Conservation (phyloP, 2,797 vertebrate genomes). For the Myotis findleyi region DNA sequence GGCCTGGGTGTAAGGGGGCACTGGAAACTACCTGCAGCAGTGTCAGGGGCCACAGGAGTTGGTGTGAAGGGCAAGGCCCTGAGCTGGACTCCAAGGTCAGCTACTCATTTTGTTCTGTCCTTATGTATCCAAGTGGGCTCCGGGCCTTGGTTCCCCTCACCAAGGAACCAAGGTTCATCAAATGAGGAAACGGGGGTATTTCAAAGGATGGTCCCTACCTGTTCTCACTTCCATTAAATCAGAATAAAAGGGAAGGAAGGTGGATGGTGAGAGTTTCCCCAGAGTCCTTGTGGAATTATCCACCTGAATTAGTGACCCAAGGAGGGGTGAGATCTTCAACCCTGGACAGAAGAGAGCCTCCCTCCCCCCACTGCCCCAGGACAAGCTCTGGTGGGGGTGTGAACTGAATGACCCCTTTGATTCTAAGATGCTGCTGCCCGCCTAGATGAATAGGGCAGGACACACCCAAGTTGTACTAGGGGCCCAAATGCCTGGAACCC, state of each 20-base stretch:
- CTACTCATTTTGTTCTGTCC: neutral
- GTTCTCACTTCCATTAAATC: constrained; percentile 6
- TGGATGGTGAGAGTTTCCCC: neutral
- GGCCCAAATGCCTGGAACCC: neutral
- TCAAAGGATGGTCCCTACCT: neutral
- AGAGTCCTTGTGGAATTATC: neutral
- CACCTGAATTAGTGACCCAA: neutral
- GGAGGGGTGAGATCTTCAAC: neutral
- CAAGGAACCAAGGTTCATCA: neutral
- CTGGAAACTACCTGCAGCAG: neutral
- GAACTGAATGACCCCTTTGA: neutral
- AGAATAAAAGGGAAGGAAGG: neutral
- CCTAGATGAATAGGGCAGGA: neutral
- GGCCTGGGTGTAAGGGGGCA: neutral
- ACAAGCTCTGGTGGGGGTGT: neutral
- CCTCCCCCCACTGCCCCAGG: neutral
- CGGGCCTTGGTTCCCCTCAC: neutral
- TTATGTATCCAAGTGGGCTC: neutral
- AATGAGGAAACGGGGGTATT: constrained; percentile 48
- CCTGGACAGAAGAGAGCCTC: neutral
- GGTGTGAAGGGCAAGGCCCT: neutral
- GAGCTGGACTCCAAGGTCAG: constrained; percentile 23
- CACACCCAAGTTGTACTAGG: neutral
- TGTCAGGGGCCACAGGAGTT: neutral
- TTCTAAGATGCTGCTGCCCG: neutral